Evolutionary conservation across 2,113 vertebrate genomes (phyloP).

Genomic region (Xenus cinereus): DNA sequence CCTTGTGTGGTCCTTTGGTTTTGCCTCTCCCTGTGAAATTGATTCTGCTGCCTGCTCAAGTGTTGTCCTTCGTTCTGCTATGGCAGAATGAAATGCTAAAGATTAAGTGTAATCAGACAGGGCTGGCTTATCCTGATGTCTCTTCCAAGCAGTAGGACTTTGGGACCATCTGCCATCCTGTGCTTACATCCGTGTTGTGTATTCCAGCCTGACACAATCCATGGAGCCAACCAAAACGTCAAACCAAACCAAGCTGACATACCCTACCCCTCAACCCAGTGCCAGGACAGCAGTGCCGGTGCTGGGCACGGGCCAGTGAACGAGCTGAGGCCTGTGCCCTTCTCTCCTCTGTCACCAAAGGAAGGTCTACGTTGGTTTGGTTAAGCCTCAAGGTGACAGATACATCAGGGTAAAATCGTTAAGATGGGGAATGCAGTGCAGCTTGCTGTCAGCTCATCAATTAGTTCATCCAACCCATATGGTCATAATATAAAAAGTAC

Average conservation of each 20-base stretch:
- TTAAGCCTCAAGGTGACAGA: background rate
- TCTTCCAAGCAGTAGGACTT: background rate
- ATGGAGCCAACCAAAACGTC: background rate
- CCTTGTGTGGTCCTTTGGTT: background rate
- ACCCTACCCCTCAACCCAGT: too few relatives aligned
- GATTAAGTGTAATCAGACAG: background rate
- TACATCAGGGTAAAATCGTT: background rate
- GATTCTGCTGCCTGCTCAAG: background rate
- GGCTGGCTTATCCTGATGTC: background rate
- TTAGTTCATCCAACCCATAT: background rate
- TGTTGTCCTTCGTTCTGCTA: accelerated
- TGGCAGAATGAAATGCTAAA: background rate
- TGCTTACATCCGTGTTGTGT: background rate
- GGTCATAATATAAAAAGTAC: background rate
- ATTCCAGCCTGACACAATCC: background rate
- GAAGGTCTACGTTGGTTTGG: background rate
- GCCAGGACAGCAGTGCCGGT: background rate
- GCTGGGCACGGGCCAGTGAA: background rate
- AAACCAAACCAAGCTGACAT: background rate
- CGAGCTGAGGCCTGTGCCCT: background rate
- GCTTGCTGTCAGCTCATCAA: background rate
- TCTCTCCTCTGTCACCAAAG: background rate
- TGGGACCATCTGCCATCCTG: background rate
- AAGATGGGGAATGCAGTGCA: background rate
- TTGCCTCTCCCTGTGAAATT: background rate